Base-by-base conservation (phyloP, 2,797 vertebrate species). In the Buceros bicornis region DNA sequence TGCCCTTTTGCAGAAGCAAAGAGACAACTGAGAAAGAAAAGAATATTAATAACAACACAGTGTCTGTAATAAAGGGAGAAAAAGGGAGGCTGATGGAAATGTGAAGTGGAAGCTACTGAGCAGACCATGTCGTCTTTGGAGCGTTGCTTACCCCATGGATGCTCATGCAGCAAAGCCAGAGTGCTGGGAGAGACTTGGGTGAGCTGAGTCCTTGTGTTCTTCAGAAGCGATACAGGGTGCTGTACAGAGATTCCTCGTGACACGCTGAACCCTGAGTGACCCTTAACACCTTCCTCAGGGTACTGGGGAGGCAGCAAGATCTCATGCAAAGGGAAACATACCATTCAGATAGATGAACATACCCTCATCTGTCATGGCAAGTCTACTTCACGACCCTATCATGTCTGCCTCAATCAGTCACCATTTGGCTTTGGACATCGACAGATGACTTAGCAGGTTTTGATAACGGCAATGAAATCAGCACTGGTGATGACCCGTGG, bases 401-500 rank as follows among this genome's bases (percentile, higher is more conserved):
- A n/a, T 1, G 2, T 22, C 47, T 76, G 58, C 51, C 58, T 82
- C 86, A 16, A 12, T 29, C 80, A 28, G 8, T 91, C 80, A 67
- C 65, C 70, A 16, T 82, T 53, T 72, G 67, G 40, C 92, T 92
- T 66, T 79, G 93, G 56, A 57, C 42, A 53, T 3, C 1, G 10
- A 31, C 33, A 60, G 66, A 33, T 48, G 76, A 29, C 56, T 48
- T 92, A 92, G 89, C 61, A 85, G 90, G 48, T 76, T 96, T 89
- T 67, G 73, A 43, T 81, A 78, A 51, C 22, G 48, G 25, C 71
- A 45, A 16, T 28, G 60, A 58, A 69, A 47, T 33, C 62, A 16
- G 56, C 57, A 24, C 42, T 26, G 18, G 16, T 8, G 64, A 71
- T 53, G 74, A 66, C 42, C 54, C 86, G 69, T n/a, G 45, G 82